Percentiles rank a stretch among this genome's conserved stretches.
phyloP scores from a whole-genome alignment of 2,113 vertebrate genomes.

The Mormyrus iriodes region DNA sequence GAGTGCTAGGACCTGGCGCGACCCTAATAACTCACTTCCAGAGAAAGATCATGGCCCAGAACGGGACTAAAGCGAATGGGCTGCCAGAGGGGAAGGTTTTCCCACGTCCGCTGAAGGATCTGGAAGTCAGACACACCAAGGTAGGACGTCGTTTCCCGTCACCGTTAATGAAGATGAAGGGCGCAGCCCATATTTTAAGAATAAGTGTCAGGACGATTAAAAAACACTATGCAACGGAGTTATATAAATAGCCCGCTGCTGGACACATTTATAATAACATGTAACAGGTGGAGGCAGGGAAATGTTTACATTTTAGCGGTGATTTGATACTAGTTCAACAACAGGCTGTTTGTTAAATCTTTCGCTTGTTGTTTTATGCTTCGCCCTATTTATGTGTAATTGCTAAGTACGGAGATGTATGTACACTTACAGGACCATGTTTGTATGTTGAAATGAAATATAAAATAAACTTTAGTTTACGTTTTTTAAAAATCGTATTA shows the following conservation, averaged over 20 bases:
- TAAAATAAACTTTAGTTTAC: not conserved
- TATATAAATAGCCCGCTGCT: not conserved
- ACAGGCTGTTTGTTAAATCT: not conserved
- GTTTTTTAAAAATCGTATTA: not conserved
- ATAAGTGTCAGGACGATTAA: not conserved
- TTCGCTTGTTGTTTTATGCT: not conserved
- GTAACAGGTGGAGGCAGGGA: not conserved
- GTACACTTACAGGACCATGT: not conserved
- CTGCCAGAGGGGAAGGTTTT: slow-evolving; percentile 51
- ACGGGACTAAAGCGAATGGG: slow-evolving; percentile 75
- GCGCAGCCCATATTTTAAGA: not conserved
- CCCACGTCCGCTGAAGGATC: slow-evolving; percentile 65
- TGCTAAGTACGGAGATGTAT: not conserved
- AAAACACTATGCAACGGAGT: not conserved
- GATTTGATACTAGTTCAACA: not conserved
- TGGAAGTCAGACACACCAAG: slow-evolving; percentile 75
- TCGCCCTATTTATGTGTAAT: not conserved
- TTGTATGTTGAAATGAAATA: not conserved
- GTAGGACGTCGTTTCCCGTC: slow-evolving; percentile 51
- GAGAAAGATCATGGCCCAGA: slow-evolving; percentile 56
- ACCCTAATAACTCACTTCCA: slow-evolving; percentile 1
- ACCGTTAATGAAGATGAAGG: not conserved
- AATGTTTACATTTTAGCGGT: not conserved
- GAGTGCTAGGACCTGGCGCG: slow-evolving; percentile 20
- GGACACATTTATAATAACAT: not conserved